phyloP scores from a whole-genome alignment of 1,140 invertebrate genomes.

The Andrena cerasifolii region DNA sequence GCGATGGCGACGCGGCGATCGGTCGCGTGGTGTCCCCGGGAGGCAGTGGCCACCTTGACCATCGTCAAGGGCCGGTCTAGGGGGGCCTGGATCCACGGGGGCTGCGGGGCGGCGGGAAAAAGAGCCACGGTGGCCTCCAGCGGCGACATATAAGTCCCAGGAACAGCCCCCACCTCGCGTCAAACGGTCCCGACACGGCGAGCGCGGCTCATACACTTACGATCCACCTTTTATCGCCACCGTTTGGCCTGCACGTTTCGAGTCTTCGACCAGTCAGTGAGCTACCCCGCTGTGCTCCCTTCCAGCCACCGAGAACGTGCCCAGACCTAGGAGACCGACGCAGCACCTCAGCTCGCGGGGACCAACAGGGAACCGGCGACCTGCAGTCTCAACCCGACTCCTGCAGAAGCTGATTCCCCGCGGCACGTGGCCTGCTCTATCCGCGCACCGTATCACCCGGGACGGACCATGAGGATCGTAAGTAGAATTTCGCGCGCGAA shows the following conservation, averaged over 20 bases:
- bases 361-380: too few species aligned
- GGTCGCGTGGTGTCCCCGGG: constrained; percentile 35
- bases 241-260: constrained; percentile 3
- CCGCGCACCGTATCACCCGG: constrained; percentile 4
- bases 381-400: too few species aligned
- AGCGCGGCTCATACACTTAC: constrained; percentile 49
- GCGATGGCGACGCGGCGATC: neutral
- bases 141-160: constrained; percentile 75
- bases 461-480: constrained; percentile 61
- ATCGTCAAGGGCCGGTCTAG: constrained; percentile 53
- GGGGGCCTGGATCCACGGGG: constrained; percentile 37
- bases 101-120: constrained; percentile 26
- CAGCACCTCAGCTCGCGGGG: constrained; percentile 55
- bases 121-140: constrained; percentile 69
- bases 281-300: constrained; percentile 32
- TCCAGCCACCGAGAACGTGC: constrained; percentile 49
- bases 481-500: constrained; percentile 47
- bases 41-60: constrained; percentile 72
- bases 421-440: constrained; percentile 16
- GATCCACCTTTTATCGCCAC: constrained; percentile 43
- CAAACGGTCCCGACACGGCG: constrained; percentile 70
- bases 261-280: neutral
- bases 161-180: constrained; percentile 70
- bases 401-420: constrained; percentile 26
- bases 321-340: constrained; percentile 32